These are phyloP conservation scores for Tortricodes alternella DNA, from an alignment of 2,888 invertebrate species.

Conservation along the genomic window DNA sequence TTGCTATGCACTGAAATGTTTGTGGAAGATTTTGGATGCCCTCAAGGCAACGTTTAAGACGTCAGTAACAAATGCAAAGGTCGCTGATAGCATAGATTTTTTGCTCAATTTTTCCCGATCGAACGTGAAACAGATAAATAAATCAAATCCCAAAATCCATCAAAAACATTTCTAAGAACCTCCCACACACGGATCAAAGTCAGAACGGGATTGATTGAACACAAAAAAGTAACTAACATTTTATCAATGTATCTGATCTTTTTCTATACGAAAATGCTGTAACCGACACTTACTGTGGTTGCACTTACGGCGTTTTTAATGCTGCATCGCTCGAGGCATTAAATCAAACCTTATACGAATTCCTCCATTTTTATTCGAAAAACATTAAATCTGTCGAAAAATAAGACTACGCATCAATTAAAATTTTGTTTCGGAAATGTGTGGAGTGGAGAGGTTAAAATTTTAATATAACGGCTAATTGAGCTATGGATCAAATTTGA, in stretches of 20 bases:
- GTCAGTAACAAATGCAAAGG: not conserved
- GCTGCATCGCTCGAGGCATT: constrained; percentile 54
- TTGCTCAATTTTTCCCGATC: constrained; percentile 13
- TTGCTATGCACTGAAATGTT: too few species aligned
- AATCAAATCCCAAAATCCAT: constrained; percentile 16
- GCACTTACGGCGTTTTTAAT: not conserved
- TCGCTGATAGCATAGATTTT: not conserved
- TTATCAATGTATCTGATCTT: constrained; percentile 29
- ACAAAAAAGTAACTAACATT: constrained; percentile 11
- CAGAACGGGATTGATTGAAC: constrained; percentile 11
- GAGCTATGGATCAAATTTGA: too few species aligned
- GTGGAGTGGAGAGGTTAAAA: constrained; percentile 14
- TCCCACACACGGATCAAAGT: constrained; percentile 16
- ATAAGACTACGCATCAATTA: constrained; percentile 73
- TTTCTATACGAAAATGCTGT: not conserved
- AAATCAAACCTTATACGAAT: constrained; percentile 55
- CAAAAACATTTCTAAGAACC: constrained; percentile 26
- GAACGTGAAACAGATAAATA: constrained; percentile 23
- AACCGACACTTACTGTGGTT: not conserved
- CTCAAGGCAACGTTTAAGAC: not conserved
- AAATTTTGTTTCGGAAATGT: constrained; percentile 53
- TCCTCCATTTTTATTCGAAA: constrained; percentile 57
- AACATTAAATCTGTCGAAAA: constrained; percentile 69
- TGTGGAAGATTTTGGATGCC: not conserved
- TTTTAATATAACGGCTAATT: not conserved